phyloP scores from a whole-genome alignment of 2,113 vertebrate genomes.

The Centropus unirufus region DNA sequence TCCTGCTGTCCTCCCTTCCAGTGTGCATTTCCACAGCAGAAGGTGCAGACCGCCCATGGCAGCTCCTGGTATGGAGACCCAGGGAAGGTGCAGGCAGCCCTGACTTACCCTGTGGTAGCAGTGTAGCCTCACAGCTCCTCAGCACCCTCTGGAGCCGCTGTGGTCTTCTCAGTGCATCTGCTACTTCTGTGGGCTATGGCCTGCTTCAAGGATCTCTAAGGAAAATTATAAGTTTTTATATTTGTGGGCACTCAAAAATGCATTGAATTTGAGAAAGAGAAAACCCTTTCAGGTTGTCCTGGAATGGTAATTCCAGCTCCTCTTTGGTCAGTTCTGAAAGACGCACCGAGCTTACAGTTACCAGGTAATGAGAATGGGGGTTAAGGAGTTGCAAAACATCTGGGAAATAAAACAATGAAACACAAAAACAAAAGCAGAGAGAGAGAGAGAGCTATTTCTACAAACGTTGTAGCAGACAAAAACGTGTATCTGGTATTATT shows the following conservation, averaged over 20 bases:
- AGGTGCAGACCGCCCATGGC: neutral
- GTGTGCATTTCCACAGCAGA: neutral
- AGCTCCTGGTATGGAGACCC: neutral
- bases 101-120: neutral
- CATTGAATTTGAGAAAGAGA: neutral
- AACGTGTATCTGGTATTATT: neutral
- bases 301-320: neutral
- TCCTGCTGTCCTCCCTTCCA: fast-evolving
- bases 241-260: neutral
- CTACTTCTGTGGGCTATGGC: neutral
- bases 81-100: neutral
- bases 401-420: neutral
- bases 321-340: neutral
- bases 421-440: neutral
- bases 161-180: neutral
- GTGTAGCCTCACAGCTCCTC: neutral
- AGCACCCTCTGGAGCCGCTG: neutral
- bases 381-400: neutral
- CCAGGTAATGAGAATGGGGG: neutral
- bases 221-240: neutral
- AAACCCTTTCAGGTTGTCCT: neutral
- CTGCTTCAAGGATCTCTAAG: neutral
- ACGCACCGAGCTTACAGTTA: neutral
- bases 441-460: neutral
- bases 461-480: neutral